Conservation (phyloP, 2,113 vertebrate species). For the Fulmarus glacialis region DNA sequence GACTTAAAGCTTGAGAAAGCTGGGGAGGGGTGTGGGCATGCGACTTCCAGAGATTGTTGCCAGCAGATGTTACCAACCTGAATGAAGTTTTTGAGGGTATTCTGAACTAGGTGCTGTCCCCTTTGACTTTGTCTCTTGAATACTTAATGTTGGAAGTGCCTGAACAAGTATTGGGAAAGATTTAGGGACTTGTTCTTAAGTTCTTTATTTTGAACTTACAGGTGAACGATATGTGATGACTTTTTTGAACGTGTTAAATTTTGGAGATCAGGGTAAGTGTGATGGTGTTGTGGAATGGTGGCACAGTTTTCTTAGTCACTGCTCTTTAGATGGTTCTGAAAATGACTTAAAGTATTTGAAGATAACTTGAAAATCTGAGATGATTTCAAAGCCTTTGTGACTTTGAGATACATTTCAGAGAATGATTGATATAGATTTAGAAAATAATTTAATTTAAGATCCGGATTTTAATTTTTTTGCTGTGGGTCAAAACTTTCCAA, state of each 20-base stretch:
- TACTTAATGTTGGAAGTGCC: neutral
- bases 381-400: neutral
- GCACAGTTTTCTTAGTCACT: neutral
- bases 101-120: neutral
- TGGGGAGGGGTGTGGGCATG: rapidly evolving
- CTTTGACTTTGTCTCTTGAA: neutral
- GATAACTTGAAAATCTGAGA: neutral
- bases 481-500: neutral
- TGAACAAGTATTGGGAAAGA: neutral
- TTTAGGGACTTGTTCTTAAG: neutral
- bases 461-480: neutral
- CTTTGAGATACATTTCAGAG: neutral
- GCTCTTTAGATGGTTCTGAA: neutral
- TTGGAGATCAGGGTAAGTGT: slow-evolving; percentile 93
- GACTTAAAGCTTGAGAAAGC: neutral
- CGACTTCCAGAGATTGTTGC: neutral
- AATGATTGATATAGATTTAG: neutral
- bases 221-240: slow-evolving; percentile 98
- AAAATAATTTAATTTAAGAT: neutral
- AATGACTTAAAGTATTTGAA: neutral
- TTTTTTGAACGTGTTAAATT: slow-evolving; percentile 94
- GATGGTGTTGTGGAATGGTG: neutral
- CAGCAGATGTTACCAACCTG: neutral
- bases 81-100: neutral
- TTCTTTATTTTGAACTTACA: slow-evolving; percentile 64